Percentiles rank a stretch among this genome's conserved stretches.
Evolutionary conservation across 2,888 invertebrate species (phyloP).

Genomic region (Chymomyza fuscimana): DNA sequence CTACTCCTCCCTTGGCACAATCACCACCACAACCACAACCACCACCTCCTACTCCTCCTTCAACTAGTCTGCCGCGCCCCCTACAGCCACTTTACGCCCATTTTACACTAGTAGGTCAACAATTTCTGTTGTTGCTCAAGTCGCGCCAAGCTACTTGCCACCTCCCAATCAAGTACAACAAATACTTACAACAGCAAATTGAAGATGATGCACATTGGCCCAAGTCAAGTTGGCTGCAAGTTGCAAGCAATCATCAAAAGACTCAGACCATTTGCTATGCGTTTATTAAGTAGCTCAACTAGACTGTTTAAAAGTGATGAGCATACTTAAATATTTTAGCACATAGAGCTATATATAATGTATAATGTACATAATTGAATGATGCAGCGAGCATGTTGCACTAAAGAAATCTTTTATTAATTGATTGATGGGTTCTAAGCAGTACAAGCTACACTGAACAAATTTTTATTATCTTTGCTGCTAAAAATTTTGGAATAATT

Average conservation of each 20-base stretch:
- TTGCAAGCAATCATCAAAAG: neutral
- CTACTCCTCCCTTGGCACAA: neutral
- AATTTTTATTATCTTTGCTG: too few species aligned
- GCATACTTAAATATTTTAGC: neutral
- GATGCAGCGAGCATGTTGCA: too few species aligned
- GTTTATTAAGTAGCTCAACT: neutral
- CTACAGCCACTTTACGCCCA: slow-evolving; percentile 8
- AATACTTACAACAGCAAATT: neutral
- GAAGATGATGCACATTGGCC: neutral
- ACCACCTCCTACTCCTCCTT: neutral
- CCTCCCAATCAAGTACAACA: neutral
- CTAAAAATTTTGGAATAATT: too few species aligned
- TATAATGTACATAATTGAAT: too few species aligned
- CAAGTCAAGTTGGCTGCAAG: neutral
- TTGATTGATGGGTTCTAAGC: too few species aligned
- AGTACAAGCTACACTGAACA: too few species aligned
- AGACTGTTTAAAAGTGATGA: neutral
- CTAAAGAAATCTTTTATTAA: too few species aligned
- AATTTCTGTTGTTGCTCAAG: slow-evolving; percentile 5
- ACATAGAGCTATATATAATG: too few species aligned
- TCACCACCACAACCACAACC: neutral
- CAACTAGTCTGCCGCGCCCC: neutral
- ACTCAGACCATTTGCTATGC: neutral
- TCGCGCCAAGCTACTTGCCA: neutral
- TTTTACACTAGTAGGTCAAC: slow-evolving; percentile 13